A percentile compares a stretch with the other conserved stretches of the same genome.
Conservation (phyloP, 2,113 vertebrate genomes). For the Labeo rohita region DNA sequence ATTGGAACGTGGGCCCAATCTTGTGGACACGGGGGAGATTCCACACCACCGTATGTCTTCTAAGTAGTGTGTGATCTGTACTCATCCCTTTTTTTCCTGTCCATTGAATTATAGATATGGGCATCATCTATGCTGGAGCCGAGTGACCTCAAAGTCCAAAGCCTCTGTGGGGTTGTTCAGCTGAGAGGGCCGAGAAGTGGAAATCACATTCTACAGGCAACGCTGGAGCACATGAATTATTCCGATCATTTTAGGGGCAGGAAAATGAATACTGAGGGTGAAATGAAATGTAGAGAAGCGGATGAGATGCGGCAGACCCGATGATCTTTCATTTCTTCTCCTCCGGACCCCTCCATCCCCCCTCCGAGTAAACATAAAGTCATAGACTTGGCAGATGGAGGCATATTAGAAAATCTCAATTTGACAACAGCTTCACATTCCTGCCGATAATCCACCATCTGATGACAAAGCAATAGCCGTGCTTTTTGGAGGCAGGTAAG, state of each 20-base stretch:
- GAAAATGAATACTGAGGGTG: slow-evolving; percentile 38
- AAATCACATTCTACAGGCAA: slow-evolving; percentile 55
- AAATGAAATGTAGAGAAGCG: slow-evolving; percentile 54
- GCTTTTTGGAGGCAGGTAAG: background rate
- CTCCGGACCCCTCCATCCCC: background rate
- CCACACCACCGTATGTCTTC: slow-evolving; percentile 52
- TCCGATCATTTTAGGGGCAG: slow-evolving; percentile 48
- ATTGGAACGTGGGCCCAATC: slow-evolving; percentile 45
- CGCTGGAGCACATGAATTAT: slow-evolving; percentile 56
- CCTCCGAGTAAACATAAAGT: slow-evolving; percentile 51
- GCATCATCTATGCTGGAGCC: slow-evolving; percentile 86
- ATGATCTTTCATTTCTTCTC: slow-evolving; percentile 53
- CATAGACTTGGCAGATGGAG: slow-evolving; percentile 36
- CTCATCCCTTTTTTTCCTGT: slow-evolving; percentile 57
- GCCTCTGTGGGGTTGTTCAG: slow-evolving; percentile 81
- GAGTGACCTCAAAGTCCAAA: slow-evolving; percentile 86
- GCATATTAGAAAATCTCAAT: slow-evolving; percentile 42
- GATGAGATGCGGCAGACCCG: slow-evolving; percentile 32
- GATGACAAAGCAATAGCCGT: slow-evolving; percentile 38
- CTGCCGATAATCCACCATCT: slow-evolving; percentile 43
- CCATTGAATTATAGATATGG: slow-evolving; percentile 73
- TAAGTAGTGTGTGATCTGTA: slow-evolving; percentile 60
- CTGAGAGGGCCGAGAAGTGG: slow-evolving; percentile 40
- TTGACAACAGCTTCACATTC: slow-evolving; percentile 46
- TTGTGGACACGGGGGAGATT: slow-evolving; percentile 52